These are phyloP conservation scores for Ptychodera flava DNA, from an alignment of 35 echinoderm and acorn worm genomes.

Conservation along the genomic window DNA sequence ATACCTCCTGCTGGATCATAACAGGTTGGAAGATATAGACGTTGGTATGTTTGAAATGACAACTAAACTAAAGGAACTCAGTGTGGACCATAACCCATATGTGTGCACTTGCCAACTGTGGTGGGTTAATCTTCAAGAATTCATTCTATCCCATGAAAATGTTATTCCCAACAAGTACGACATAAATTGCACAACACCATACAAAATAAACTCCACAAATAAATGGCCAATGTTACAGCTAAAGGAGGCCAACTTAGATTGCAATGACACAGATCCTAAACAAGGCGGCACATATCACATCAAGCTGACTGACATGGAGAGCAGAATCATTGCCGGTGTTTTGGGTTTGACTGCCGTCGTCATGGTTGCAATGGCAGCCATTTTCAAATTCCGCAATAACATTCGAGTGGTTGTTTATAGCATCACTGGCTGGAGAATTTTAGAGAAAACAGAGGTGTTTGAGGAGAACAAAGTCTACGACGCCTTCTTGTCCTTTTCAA, in stretches of 20 bases:
- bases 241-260: neutral
- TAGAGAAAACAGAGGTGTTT: slow-evolving; percentile 2
- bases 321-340: neutral
- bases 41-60: neutral
- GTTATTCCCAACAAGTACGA: too few species aligned
- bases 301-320: neutral
- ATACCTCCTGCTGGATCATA: neutral
- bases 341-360: neutral
- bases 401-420: neutral
- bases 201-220: neutral
- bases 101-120: neutral
- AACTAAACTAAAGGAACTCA: neutral
- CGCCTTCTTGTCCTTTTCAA: slow-evolving; percentile 59
- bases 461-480: slow-evolving; percentile 45
- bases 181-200: neutral
- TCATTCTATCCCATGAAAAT: neutral
- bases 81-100: neutral
- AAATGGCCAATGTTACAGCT: neutral
- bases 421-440: neutral
- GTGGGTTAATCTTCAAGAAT: neutral
- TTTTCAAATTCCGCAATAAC: slow-evolving; percentile 4
- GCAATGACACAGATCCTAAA: neutral
- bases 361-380: neutral
- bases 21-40: neutral
- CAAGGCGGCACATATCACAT: too few species aligned